Evolutionary conservation across 2,113 vertebrate species (phyloP).

Genomic region (Dryoscopus gambensis): DNA sequence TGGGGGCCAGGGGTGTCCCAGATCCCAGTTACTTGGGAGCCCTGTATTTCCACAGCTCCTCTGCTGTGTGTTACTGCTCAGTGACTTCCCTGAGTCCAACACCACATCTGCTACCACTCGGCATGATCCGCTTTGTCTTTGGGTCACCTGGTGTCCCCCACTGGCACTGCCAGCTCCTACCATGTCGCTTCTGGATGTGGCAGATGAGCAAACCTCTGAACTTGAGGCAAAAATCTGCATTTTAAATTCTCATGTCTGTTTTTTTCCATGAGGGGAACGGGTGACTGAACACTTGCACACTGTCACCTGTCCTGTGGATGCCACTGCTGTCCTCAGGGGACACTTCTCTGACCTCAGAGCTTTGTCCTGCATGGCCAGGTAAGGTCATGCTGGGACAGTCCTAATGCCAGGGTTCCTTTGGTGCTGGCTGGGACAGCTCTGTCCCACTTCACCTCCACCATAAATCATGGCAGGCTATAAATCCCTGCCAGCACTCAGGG

Average conservation of each 20-base stretch:
- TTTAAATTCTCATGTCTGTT: not conserved
- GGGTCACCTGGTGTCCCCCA: not conserved
- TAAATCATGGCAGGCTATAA: not conserved
- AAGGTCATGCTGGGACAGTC: not conserved
- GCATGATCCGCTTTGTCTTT: not conserved
- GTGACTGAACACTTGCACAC: not conserved
- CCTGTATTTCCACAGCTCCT: not conserved
- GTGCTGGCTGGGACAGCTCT: not conserved
- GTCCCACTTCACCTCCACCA: not conserved
- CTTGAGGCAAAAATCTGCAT: not conserved
- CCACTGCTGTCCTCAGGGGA: not conserved
- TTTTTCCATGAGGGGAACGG: not conserved
- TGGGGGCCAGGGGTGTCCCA: not conserved
- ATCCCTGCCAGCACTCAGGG: not conserved
- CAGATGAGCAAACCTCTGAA: not conserved
- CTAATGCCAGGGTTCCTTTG: not conserved
- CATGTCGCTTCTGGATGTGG: not conserved
- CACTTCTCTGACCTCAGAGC: not conserved
- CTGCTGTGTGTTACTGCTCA: not conserved
- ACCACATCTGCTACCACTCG: not conserved
- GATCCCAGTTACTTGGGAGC: accelerated
- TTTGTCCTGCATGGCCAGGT: not conserved
- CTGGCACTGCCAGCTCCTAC: not conserved
- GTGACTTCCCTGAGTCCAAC: not conserved
- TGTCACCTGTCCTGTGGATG: not conserved